phyloP scores from a whole-genome alignment of 2,797 vertebrate species.

The Phoeniculus purpureus region DNA sequence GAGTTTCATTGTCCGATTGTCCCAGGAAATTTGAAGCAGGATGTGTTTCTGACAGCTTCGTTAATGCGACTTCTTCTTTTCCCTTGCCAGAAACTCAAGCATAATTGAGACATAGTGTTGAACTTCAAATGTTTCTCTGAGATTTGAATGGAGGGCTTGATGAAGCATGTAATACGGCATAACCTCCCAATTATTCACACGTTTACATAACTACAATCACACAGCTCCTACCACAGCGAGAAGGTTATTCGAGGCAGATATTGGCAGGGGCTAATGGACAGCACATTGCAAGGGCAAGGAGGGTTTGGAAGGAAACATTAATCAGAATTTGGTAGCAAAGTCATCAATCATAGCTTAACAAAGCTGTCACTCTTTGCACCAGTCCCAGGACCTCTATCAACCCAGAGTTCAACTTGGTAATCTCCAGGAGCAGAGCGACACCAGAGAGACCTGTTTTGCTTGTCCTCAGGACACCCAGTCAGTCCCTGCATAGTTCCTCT shows the following conservation, averaged over 20 bases:
- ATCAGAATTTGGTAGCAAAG: constrained; percentile 68
- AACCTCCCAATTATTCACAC: constrained; percentile 80
- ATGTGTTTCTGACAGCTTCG: constrained; percentile 73
- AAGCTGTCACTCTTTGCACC: constrained; percentile 58
- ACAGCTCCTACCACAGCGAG: constrained; percentile 57
- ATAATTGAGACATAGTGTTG: constrained; percentile 76
- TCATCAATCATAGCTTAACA: constrained; percentile 71
- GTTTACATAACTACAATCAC: constrained; percentile 75
- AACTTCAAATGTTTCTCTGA: constrained; percentile 74
- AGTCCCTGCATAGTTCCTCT: not conserved
- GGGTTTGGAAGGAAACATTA: constrained; percentile 65
- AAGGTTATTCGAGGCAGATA: constrained; percentile 69
- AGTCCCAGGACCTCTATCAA: constrained; percentile 39
- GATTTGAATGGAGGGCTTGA: constrained; percentile 75
- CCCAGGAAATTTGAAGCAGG: constrained; percentile 74
- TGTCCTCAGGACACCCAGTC: constrained; percentile 33
- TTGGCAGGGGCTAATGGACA: constrained; percentile 75
- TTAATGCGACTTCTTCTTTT: constrained; percentile 56
- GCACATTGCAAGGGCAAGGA: constrained; percentile 62
- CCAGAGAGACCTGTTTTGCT: not conserved
- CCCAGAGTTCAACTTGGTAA: constrained; percentile 38
- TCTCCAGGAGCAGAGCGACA: not conserved
- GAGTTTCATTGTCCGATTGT: constrained; percentile 72
- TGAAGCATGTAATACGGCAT: constrained; percentile 74
- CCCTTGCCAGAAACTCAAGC: constrained; percentile 70